Percentiles rank a stretch among this genome's conserved stretches.
These are phyloP conservation scores for Drosophila ogumai DNA, from an alignment of 1,140 invertebrate species.

Conservation along the genomic window DNA sequence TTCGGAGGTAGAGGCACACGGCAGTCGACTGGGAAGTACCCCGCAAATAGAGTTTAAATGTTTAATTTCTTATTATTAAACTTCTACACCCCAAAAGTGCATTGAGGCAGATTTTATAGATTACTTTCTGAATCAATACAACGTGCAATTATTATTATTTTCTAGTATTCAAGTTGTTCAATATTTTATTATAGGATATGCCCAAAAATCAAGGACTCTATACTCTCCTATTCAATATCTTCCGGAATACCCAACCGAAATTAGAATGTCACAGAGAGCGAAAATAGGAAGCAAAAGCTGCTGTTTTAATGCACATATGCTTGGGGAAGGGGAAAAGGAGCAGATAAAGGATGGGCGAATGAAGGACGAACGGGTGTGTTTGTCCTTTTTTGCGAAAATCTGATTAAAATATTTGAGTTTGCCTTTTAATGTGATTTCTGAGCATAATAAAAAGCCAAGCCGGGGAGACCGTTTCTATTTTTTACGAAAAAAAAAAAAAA, in stretches of 20 bases:
- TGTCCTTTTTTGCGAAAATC: constrained; percentile 79
- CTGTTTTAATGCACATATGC: constrained; percentile 24
- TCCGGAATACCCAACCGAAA: neutral
- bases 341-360: neutral
- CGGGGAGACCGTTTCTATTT: constrained; percentile 30
- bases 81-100: no score
- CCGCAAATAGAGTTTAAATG: no score
- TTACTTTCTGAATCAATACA: no score
- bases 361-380: constrained; percentile 50
- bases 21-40: constrained; percentile 7
- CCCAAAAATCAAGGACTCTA: no score
- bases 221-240: neutral
- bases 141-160: neutral
- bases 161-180: neutral
- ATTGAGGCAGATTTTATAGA: no score
- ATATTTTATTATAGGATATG: no score
- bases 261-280: constrained; percentile 18
- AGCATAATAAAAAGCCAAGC: constrained; percentile 81
- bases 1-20: neutral
- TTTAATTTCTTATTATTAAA: no score
- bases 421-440: constrained; percentile 85
- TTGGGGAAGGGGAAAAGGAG: no score
- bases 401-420: constrained; percentile 85
- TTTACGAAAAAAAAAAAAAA: constrained; percentile 36
- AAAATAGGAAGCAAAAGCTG: constrained; percentile 5